Evolutionary conservation across 2,888 invertebrate genomes (phyloP).

Genomic region (Cosmorhoe ocellata): DNA sequence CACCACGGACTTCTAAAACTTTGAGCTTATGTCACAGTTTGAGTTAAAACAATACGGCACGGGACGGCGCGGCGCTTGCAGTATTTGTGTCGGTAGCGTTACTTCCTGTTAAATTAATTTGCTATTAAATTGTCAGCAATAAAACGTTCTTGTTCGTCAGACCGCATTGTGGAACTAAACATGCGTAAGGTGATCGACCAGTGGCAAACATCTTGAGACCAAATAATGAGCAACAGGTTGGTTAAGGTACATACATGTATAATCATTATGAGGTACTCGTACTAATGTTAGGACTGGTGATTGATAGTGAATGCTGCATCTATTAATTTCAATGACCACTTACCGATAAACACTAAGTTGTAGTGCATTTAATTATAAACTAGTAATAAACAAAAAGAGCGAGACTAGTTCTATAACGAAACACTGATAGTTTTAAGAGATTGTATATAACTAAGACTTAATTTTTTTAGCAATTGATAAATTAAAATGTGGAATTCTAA

Average conservation of each 20-base stretch:
- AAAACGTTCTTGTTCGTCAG: slow-evolving; percentile 1
- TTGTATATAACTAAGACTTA: slow-evolving; percentile 42
- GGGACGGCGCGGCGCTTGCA: slow-evolving; percentile 21
- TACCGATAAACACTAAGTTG: slow-evolving; percentile 37
- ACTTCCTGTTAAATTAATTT: slow-evolving; percentile 5
- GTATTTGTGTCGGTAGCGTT: slow-evolving; percentile 1
- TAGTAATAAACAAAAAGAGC: slow-evolving; percentile 40
- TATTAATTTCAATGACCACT: slow-evolving; percentile 42
- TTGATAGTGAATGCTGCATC: slow-evolving; percentile 45
- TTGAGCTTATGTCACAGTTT: slow-evolving; percentile 20
- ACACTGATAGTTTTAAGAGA: slow-evolving; percentile 54
- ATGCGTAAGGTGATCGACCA: slow-evolving; percentile 21
- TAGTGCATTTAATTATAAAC: slow-evolving; percentile 39
- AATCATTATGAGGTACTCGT: too few relatives aligned
- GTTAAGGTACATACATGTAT: slow-evolving; percentile 21
- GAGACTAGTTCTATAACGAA: slow-evolving; percentile 39
- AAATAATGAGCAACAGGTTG: slow-evolving; percentile 47
- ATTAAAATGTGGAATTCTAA: slow-evolving; percentile 64
- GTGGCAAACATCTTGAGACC: slow-evolving; percentile 22
- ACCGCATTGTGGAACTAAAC: slow-evolving; percentile 12
- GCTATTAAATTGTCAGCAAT: not conserved
- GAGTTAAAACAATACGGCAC: slow-evolving; percentile 5
- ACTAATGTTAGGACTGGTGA: slow-evolving; percentile 15
- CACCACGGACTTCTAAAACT: slow-evolving; percentile 67
- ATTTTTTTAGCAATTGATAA: slow-evolving; percentile 53